Evolutionary conservation across 2,888 invertebrate genomes (phyloP).

Genomic region (Tenthredo distinguenda): DNA sequence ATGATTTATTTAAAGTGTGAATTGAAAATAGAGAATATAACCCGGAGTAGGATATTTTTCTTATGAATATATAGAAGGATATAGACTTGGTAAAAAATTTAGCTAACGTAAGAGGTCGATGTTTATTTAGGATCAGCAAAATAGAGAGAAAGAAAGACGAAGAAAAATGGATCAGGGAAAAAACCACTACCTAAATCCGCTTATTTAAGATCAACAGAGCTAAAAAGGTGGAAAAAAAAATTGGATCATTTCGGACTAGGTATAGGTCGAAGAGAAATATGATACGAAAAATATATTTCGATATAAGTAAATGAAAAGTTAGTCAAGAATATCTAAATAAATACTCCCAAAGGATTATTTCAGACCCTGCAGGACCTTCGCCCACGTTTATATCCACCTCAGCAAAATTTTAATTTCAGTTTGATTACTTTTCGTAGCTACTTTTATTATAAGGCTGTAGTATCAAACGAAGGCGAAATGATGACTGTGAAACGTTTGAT

Average conservation of each 20-base stretch:
- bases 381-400: background rate
- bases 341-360: background rate
- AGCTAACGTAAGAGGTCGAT: conserved; percentile 61
- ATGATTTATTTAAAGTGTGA: background rate
- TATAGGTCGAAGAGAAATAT: background rate
- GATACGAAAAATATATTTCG: background rate
- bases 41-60: background rate
- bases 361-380: background rate
- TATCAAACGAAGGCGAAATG: background rate
- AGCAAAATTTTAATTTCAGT: background rate
- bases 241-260: conserved; percentile 14
- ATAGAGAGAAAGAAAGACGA: background rate
- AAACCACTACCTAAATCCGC: conserved; percentile 63
- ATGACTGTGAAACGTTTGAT: background rate
- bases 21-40: conserved; percentile 1
- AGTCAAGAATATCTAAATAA: background rate
- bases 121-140: conserved; percentile 67
- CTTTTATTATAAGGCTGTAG: background rate
- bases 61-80: conserved; percentile 18
- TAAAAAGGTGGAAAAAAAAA: conserved; percentile 30
- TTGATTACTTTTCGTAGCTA: conserved; percentile 3
- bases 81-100: conserved; percentile 26
- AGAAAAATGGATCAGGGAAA: conserved; percentile 50
- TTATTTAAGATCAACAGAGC: conserved; percentile 67
- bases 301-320: background rate